Evolutionary conservation across 2,797 vertebrate genomes (phyloP).

Genomic region (Neosalanx taihuensis): DNA sequence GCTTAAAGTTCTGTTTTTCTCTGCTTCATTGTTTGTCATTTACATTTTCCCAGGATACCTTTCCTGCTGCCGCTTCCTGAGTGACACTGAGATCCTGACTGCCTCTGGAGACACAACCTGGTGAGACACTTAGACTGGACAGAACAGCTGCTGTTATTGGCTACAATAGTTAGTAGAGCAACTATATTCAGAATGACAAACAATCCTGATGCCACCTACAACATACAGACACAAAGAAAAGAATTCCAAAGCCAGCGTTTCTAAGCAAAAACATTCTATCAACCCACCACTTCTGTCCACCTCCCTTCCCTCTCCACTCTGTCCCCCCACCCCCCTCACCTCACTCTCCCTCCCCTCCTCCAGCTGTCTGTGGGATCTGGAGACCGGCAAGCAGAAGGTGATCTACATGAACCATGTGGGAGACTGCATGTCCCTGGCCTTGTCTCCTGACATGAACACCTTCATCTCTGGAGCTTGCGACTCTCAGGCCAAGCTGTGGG

Average conservation of each 20-base stretch:
- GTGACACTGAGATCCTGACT: slow-evolving; percentile 83
- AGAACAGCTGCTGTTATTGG: neutral
- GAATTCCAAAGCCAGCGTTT: no score
- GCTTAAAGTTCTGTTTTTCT: neutral
- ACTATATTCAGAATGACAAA: no score
- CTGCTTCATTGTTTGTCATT: neutral
- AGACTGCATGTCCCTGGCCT: slow-evolving; percentile 92
- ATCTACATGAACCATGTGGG: slow-evolving; percentile 88
- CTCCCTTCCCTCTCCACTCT: neutral
- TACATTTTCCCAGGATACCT: slow-evolving; percentile 75
- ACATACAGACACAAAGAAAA: no score
- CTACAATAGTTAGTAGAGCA: no score
- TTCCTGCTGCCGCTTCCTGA: slow-evolving; percentile 85
- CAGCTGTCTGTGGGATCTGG: slow-evolving; percentile 93
- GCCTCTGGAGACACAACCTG: slow-evolving; percentile 91
- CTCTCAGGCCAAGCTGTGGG: slow-evolving; percentile 94
- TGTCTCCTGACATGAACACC: slow-evolving; percentile 82
- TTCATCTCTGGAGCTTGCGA: slow-evolving; percentile 96
- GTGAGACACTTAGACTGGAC: slow-evolving; percentile 62
- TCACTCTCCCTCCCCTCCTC: neutral
- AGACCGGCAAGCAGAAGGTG: slow-evolving; percentile 89
- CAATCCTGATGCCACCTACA: no score
- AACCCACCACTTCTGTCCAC: neutral
- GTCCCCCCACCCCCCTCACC: neutral
- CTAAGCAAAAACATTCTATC: no score